Evolutionary conservation across 2,113 vertebrate species (phyloP), one percentile per base, ranked within the genome.

Genomic region (Numida meleagris): DNA sequence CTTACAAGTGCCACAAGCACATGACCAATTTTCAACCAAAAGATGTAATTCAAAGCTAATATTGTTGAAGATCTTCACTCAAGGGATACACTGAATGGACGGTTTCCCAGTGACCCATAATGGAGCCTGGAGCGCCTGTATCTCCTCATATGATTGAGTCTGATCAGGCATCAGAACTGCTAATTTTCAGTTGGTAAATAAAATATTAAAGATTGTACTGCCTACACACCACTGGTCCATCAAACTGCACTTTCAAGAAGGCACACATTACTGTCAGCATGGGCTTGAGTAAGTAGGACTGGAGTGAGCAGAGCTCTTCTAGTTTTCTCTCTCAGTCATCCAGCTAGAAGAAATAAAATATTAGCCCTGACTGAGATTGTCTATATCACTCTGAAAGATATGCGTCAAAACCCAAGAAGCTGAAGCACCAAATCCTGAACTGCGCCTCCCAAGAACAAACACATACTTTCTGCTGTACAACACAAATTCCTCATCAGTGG

Each of bases 161-260:
- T 46, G 31, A 42, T 66, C 14, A 25, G 20, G 40, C 12, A 27
- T 77, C 65, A 58, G 36, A 17, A 34, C 31, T 14, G 3, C 31
- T 89, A 48, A 36, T 78, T 82, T 88, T 20, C 76, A 61, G 14
- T 51, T 11, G 34, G n/a, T 42, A 72, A 15, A 7, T 51, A 19
- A 83, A 90, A 73, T 53, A 58, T 36, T 43, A 55, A 57, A 43
- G 29, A 36, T 31, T 0, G 0, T 24, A 24, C 23, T 91, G 45
- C 40, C 2, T 21, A 23, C 38, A 48, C 24, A 24, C 8, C 0
- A 0, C 3, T 2, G 5, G 83, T 14, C 27, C 36, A 46, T 55
- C 53, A 76, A 83, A 59, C 8, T 1, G 3, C 43, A 40, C 0
- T 0, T 67, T 59, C 38, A 55, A 38, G 53, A 65, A 65, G 31